Evolutionary conservation across 2,888 invertebrate species (phyloP).

Genomic region (Leptopterna dolabrata): DNA sequence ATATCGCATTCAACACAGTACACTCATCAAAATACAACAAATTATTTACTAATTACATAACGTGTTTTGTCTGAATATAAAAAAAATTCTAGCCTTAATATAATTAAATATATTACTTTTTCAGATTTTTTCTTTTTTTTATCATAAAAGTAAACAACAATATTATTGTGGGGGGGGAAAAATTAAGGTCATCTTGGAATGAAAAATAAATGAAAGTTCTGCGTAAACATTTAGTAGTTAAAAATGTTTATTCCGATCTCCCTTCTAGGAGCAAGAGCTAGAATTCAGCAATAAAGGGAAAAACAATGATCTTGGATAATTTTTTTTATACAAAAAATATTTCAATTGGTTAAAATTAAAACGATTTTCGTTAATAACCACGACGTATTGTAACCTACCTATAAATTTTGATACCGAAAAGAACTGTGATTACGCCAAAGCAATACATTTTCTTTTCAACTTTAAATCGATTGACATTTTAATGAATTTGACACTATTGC

Average conservation of each 20-base stretch:
- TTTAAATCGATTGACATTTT: neutral
- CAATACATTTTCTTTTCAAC: neutral
- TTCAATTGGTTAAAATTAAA: neutral
- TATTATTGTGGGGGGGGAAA: neutral
- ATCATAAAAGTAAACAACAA: neutral
- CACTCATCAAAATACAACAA: slow-evolving; percentile 40
- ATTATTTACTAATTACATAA: slow-evolving; percentile 38
- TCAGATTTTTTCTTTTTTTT: neutral
- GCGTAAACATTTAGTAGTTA: slow-evolving; percentile 35
- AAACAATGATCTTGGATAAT: neutral
- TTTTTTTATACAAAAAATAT: slow-evolving; percentile 1
- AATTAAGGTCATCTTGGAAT: slow-evolving; percentile 43
- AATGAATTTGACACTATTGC: neutral
- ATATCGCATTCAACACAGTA: slow-evolving; percentile 36
- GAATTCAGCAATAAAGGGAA: slow-evolving; percentile 9
- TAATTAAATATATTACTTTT: slow-evolving; percentile 12
- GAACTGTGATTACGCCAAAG: neutral
- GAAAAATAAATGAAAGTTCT: slow-evolving; percentile 17
- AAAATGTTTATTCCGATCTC: slow-evolving; percentile 38
- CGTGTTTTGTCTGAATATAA: slow-evolving; percentile 42
- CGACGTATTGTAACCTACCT: neutral
- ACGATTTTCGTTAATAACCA: neutral
- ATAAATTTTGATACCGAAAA: neutral
- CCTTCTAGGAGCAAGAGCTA: neutral
- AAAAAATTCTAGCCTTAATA: slow-evolving; percentile 34